Conservation (phyloP, 2,797 vertebrate species). For the Sebastes oblongus region DNA sequence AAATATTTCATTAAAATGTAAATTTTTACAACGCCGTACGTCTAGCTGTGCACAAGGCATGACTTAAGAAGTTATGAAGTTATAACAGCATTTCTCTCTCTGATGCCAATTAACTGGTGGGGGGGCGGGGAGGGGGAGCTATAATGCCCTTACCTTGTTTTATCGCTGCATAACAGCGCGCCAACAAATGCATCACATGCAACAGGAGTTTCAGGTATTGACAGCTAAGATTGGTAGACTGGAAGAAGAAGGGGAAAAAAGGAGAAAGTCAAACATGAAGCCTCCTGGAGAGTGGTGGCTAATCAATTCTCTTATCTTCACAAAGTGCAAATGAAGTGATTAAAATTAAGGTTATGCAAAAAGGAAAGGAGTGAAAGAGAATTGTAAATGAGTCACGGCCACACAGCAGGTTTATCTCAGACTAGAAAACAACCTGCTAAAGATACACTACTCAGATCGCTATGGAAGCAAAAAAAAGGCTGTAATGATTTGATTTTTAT, state of each 20-base stretch:
- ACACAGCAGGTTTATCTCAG: conserved; percentile 46
- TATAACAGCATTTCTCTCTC: conserved; percentile 79
- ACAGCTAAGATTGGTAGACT: conserved; percentile 68
- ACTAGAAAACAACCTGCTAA: conserved; percentile 34
- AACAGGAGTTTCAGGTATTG: conserved; percentile 76
- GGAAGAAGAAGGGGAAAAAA: conserved; percentile 29
- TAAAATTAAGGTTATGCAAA: conserved; percentile 73
- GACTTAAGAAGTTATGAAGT: conserved; percentile 89
- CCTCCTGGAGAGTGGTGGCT: conserved; percentile 68
- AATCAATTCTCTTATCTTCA: conserved; percentile 84
- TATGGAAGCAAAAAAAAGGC: not conserved
- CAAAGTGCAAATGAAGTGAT: conserved; percentile 82
- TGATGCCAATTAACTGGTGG: conserved; percentile 82
- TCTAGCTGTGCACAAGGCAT: conserved; percentile 87
- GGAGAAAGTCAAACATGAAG: conserved; percentile 74
- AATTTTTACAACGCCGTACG: conserved; percentile 84
- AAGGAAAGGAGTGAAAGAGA: conserved; percentile 50
- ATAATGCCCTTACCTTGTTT: conserved; percentile 84
- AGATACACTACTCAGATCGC: conserved; percentile 1
- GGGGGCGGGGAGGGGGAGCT: conserved; percentile 35
- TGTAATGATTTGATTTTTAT: not conserved
- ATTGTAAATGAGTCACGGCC: conserved; percentile 55
- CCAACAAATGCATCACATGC: conserved; percentile 76
- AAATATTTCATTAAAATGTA: conserved; percentile 93
- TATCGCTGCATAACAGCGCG: conserved; percentile 73